These are phyloP conservation scores for Drosophila setifemur DNA, from an alignment of 1,140 invertebrate species.

Conservation along the genomic window DNA sequence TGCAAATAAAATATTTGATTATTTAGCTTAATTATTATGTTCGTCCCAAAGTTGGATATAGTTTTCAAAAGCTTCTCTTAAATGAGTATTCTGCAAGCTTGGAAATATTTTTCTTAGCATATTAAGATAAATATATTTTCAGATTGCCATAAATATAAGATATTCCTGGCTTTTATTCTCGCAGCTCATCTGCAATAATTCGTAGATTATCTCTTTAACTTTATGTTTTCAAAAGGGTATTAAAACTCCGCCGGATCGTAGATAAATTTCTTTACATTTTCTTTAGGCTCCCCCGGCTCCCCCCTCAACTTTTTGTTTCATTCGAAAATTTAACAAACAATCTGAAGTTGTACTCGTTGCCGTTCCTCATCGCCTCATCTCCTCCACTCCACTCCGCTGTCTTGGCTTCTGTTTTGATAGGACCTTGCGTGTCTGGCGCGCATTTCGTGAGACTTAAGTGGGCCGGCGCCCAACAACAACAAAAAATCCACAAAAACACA, in stretches of 20 bases:
- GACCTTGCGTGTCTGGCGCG: slow-evolving; percentile 65
- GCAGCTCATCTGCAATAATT: slow-evolving; percentile 1
- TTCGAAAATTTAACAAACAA: slow-evolving; percentile 46
- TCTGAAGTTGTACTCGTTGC: slow-evolving; percentile 38
- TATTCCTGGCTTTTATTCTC: neutral
- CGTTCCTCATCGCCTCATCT: neutral
- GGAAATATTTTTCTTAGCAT: no score
- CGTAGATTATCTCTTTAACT: neutral
- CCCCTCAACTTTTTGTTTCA: slow-evolving; percentile 16
- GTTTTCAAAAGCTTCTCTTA: no score
- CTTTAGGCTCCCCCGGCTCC: neutral
- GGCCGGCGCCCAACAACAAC: slow-evolving; percentile 59
- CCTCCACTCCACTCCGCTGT: neutral
- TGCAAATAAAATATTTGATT: no score
- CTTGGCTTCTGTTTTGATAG: slow-evolving; percentile 5
- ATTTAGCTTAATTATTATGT: no score
- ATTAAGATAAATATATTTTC: no score
- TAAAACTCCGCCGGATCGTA: slow-evolving; percentile 15
- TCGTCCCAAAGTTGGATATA: no score
- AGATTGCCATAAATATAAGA: neutral
- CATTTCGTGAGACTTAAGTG: slow-evolving; percentile 73
- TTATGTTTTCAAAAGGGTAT: slow-evolving; percentile 32
- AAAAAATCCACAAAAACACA: slow-evolving; percentile 1
- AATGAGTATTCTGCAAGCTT: no score
- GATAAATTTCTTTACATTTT: slow-evolving; percentile 15